Evolutionary conservation across 2,113 vertebrate genomes (phyloP), one percentile per base, ranked within the genome.

Genomic region (Butastur rufipennis): DNA sequence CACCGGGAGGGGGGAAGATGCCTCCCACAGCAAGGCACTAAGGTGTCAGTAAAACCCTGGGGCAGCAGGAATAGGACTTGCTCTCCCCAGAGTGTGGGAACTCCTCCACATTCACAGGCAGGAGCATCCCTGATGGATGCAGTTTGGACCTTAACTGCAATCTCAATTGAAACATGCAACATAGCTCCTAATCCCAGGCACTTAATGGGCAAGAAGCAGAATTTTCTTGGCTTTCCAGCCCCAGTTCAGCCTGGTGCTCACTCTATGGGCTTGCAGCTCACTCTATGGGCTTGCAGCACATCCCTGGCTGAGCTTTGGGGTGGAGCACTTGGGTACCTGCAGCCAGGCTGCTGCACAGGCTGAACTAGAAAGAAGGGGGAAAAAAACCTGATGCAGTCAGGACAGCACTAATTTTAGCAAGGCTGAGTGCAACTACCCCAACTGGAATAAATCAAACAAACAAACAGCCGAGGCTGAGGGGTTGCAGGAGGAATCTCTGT

Each of bases 51-150:
- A 66, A 87, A 90, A 53, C 34, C 20, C 40, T 17, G 13, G 29
- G 23, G 19, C 26, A 85, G n/a, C 55, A 77, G 68, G n/a, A 62
- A 27, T 16, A 70, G 81, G 21, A 70, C 5, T 8, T 6, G 3
- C 12, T 63, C 32, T 63, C 15, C 25, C 4, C 7, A 2, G 13
- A 1, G 0, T 2, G 3, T 18, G 34, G 25, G 45, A 66, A 4
- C 16, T 42, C 26, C 36, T 74, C 11, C 59, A 61, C 9, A 2
- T n/a, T 7, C 12, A 11, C 4, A 1, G 17, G 17, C 70, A 82
- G 13, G 19, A 75, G 27, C 50, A 74, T 32, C 38, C 47, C 68
- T 47, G 47, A 47, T 6, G 12, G 43, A 43, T 34, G 26, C 26
- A 8, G 15, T 38, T 48, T 42, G 45, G 25, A 13, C 56, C 50